phyloP scores from a whole-genome alignment of 2,888 invertebrate species.

The Sminthurides aquaticus region DNA sequence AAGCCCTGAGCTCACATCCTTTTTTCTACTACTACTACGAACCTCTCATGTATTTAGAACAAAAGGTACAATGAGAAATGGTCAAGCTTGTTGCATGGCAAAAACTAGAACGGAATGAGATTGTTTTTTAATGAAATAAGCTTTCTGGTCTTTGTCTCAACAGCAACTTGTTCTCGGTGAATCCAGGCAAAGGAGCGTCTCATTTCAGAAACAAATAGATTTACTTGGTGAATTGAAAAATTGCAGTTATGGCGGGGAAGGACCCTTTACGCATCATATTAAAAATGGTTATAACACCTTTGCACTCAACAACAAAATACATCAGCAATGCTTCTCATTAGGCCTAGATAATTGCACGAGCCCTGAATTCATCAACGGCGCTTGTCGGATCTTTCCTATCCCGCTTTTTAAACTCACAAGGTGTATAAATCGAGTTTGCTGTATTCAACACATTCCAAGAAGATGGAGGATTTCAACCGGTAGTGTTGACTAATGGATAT shows the following conservation, averaged over 20 bases:
- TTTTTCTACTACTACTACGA: slow-evolving; percentile 10
- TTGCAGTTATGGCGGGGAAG: not conserved
- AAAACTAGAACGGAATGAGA: too few relatives aligned
- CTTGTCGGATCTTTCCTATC: slow-evolving; percentile 8
- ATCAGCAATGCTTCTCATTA: not conserved
- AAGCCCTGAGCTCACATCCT: slow-evolving; percentile 7
- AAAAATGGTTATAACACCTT: not conserved
- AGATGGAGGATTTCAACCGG: too few relatives aligned
- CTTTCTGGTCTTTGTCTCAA: too few relatives aligned
- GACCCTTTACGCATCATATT: not conserved
- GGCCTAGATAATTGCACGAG: not conserved
- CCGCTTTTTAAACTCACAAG: slow-evolving; percentile 11
- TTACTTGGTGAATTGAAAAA: not conserved
- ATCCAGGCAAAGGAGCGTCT: too few relatives aligned
- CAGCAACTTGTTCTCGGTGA: too few relatives aligned
- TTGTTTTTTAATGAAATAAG: too few relatives aligned
- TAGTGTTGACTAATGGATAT: too few relatives aligned
- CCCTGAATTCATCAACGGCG: not conserved
- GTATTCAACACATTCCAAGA: too few relatives aligned
- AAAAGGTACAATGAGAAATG: not conserved
- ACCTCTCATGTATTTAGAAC: slow-evolving; percentile 4
- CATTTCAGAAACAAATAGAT: not conserved
- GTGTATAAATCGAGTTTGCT: too few relatives aligned
- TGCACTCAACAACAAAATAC: slow-evolving; percentile 11
- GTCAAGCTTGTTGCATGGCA: too few relatives aligned